Evolutionary conservation across 2,797 vertebrate genomes (phyloP).

Genomic region (Spheniscus humboldti): DNA sequence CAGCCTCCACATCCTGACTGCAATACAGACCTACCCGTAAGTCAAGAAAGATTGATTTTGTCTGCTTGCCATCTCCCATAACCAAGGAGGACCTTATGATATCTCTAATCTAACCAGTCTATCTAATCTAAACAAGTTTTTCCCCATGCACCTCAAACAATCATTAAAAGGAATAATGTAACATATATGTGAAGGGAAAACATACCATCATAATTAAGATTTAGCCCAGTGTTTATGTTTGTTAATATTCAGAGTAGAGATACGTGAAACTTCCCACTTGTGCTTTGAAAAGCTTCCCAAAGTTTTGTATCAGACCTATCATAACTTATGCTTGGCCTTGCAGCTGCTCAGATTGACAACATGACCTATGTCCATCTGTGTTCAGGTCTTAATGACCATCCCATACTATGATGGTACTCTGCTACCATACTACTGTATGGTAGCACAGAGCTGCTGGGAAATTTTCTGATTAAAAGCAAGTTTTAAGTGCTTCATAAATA

Average conservation of each 20-base stretch:
- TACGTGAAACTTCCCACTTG: neutral
- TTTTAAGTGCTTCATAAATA: neutral
- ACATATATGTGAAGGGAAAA: neutral
- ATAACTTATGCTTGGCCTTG: neutral
- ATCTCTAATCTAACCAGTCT: neutral
- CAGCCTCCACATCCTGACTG: neutral
- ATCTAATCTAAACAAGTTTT: neutral
- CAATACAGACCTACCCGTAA: neutral
- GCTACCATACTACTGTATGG: too few species aligned
- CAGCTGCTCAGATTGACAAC: neutral
- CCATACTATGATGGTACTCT: accelerated
- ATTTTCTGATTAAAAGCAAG: neutral
- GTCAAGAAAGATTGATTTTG: neutral
- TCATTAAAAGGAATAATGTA: neutral
- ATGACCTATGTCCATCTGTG: neutral
- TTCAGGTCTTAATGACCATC: neutral
- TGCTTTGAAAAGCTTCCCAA: neutral
- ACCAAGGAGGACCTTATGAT: neutral
- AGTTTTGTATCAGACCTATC: neutral
- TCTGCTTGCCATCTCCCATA: neutral
- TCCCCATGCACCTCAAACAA: neutral
- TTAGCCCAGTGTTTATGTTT: neutral
- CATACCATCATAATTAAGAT: neutral
- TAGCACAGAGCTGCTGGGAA: neutral
- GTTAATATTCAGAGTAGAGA: neutral